Base-by-base conservation (phyloP, 2,113 vertebrate genomes). In the Triplophysa dalaica region DNA sequence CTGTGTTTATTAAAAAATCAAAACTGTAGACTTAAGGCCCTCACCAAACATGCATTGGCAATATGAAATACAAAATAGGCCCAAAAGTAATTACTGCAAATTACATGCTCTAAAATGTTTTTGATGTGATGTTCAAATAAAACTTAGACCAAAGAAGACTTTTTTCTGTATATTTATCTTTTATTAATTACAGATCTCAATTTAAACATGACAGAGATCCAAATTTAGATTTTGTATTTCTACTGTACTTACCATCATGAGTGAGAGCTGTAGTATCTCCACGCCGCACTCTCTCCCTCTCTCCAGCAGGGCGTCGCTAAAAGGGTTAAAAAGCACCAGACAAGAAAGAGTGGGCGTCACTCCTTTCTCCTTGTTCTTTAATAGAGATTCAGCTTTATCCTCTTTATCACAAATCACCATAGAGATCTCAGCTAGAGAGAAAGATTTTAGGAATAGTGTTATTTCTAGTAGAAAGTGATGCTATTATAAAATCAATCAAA, bases 331-430 rank as follows among this genome's bases (percentile, higher is more conserved):
- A 73, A 94, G 87, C 70, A 94, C 90, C 81, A 94, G 83, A 81
- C 91, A 91, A 87, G 90, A 89, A 19, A 94, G 87, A 33, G 58
- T 84, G 2, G 90, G 92, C 1, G 86, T 92, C 81, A 80, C 60
- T 19, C 90, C 90, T 1, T 83, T 88, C 90, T 93, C 93, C 83
- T 93, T 93, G 86, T 91, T 91, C 78, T 86, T 84, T 21, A 94
- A 21, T 75, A 94, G 82, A 65, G 89, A 78, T 6, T 76, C 77
- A 0, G 91, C 92, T 82, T 92, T 93, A 84, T 94, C 92, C 82
- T 91, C 90, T 11, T 87, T 88, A 87, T 94, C 93, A 70, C 93
- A 93, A 82, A 94, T 86, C 85, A 93, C 92, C 87, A 93, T 75
- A 29, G 91, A 87, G 85, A 93, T 92, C 87, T 93, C 91, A 3